Evolutionary conservation across 2,113 vertebrate species (phyloP).

Genomic region (Cebidichthys violaceus): DNA sequence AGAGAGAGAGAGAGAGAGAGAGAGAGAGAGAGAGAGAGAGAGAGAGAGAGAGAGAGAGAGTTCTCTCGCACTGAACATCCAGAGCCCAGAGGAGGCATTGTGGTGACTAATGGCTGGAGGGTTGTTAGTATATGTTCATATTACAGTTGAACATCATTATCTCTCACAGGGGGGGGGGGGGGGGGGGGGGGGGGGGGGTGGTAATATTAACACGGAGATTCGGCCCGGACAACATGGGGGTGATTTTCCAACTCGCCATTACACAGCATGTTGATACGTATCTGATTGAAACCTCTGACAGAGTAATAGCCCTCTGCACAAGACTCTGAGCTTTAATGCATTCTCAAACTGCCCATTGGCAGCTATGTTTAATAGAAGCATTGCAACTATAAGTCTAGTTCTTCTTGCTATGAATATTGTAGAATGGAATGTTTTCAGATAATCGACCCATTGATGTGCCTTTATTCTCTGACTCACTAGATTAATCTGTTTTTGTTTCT

Average conservation of each 20-base stretch:
- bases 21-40: too few relatives aligned
- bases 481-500: not conserved
- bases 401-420: not conserved
- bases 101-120: conserved; percentile 68
- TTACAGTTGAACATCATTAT: conserved; percentile 76
- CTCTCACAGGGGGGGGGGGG: conserved; percentile 49
- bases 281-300: conserved; percentile 56
- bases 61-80: conserved; percentile 43
- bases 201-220: conserved; percentile 69
- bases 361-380: not conserved
- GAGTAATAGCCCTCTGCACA: conserved; percentile 26
- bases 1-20: too few relatives aligned
- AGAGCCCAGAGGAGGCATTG: conserved; percentile 54
- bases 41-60: not conserved
- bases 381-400: not conserved
- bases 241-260: conserved; percentile 54
- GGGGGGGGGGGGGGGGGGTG: conserved; percentile 48
- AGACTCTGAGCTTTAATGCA: conserved; percentile 8
- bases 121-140: conserved; percentile 73
- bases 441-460: not conserved
- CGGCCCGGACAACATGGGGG: conserved; percentile 40
- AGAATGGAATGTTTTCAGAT: not conserved
- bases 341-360: conserved; percentile 22
- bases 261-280: conserved; percentile 43
- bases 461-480: not conserved